These are phyloP conservation scores for Argyrosomus japonicus DNA, from an alignment of 2,113 vertebrate genomes.

Conservation along the genomic window DNA sequence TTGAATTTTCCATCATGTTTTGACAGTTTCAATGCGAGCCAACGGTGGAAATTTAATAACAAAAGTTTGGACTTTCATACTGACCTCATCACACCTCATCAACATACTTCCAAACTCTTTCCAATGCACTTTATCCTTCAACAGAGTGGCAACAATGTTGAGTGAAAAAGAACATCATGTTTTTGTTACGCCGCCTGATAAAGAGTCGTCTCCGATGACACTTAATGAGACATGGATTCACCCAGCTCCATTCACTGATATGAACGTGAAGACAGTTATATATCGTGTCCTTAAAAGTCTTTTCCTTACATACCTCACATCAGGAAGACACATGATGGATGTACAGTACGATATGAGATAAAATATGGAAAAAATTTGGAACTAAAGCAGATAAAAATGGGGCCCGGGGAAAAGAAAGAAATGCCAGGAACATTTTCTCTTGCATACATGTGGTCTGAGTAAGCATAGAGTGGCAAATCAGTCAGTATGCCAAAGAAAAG, in stretches of 20 bases:
- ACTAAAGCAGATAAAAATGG: slow-evolving; percentile 1
- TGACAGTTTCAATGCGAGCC: not conserved
- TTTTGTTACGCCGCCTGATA: not conserved
- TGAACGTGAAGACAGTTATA: not conserved
- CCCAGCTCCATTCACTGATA: not conserved
- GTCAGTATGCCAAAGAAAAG: not conserved
- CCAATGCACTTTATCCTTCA: not conserved
- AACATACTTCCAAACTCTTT: not conserved
- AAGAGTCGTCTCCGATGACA: not conserved
- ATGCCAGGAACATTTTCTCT: not conserved
- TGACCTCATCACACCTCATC: not conserved
- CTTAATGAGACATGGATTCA: not conserved
- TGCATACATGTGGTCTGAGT: not conserved
- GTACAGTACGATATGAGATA: not conserved
- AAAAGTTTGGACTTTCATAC: not conserved
- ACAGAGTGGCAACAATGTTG: not conserved
- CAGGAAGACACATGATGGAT: not conserved
- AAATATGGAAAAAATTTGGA: not conserved
- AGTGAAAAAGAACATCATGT: not conserved
- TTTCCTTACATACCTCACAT: not conserved
- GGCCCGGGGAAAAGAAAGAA: not conserved
- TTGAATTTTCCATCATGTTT: not conserved
- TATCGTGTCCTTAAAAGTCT: not conserved
- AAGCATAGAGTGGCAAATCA: not conserved
- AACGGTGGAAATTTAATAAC: not conserved